Base-by-base conservation (phyloP, 2,888 invertebrate genomes). In the Phaonia tiefii region DNA sequence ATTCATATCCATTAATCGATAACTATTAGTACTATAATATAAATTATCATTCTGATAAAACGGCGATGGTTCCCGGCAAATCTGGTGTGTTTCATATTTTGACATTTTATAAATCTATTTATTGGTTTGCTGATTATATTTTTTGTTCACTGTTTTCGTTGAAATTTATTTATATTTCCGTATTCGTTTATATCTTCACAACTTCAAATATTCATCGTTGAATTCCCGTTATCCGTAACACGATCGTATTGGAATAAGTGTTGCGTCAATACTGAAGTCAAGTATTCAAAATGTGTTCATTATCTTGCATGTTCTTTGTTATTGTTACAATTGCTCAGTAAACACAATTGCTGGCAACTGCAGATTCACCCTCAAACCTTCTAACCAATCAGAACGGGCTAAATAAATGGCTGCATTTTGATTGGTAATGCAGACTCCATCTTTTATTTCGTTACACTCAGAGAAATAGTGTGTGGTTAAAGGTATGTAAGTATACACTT, bases 31-130 rank as follows among this genome's bases (percentile, higher is more conserved):
- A n/a, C 79, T 84, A 54, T 83, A 84, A 77, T 72, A 83, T 13
- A 82, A 39, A 63, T 79, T 75, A 69, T 84, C 83, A 83, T 75
- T 84, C 67, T 79, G 79, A 76, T 80, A 84, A 77, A 79, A 84
- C 51, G 80, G 66, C 42, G 84, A 66, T 15, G 80, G 49, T 26
- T 79, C 79, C n/a, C 82, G 82, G 31, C 83, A 84, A 54, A 84
- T 74, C 46, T 83, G 78, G 26, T 81, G 84, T 49, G 83, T 66
- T 67, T 84, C 84, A 70, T 83, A 84, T 79, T 81, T 80, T 0
- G 84, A 80, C 84, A 84, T 84, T 60, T 15, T 74, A 37, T 1
- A 37, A 8, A 39, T 26, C 39, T 63, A 20, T 71, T 74, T n/a
- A 25, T 8, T n/a, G n/a, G 39, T 37, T 17, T 13, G 22, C 20